A percentile compares a stretch with the other conserved stretches of the same genome.
phyloP scores from a whole-genome alignment of 2,888 invertebrate genomes.

The Hydrotaea cyrtoneurina region DNA sequence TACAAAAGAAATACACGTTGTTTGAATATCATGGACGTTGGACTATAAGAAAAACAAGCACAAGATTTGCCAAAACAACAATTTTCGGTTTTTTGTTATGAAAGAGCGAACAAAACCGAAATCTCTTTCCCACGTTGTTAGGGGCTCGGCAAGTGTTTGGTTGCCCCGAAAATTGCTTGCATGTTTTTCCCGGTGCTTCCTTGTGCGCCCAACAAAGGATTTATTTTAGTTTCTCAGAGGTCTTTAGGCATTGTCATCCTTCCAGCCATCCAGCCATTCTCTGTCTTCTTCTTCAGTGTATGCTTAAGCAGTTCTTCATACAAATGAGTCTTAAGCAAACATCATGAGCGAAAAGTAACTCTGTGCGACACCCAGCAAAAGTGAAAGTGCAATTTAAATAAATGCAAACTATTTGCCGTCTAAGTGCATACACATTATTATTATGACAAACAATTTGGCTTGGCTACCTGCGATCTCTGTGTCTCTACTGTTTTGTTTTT shows the following conservation, averaged over 20 bases:
- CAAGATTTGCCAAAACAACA: conserved; percentile 24
- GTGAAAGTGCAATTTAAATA: conserved; percentile 61
- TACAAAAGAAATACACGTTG: neutral
- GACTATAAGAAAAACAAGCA: conserved; percentile 13
- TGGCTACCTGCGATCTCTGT: neutral
- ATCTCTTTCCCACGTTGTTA: conserved; percentile 23
- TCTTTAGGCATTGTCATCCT: conserved; percentile 27
- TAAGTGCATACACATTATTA: conserved; percentile 21
- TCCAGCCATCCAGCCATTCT: too few relatives aligned
- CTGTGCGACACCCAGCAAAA: neutral
- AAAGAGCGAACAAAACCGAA: neutral
- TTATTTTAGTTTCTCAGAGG: conserved; percentile 38
- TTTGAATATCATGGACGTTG: conserved; percentile 9
- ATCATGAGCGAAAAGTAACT: neutral
- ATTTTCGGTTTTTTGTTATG: neutral
- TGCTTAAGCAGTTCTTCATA: conserved; percentile 44
- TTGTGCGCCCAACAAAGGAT: conserved; percentile 20
- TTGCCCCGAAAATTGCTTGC: neutral
- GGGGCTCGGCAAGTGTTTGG: conserved; percentile 16
- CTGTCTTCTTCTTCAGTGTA: conserved; percentile 6
- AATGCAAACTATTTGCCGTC: conserved; percentile 18
- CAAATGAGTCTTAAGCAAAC: conserved; percentile 39
- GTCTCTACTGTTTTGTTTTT: too few relatives aligned
- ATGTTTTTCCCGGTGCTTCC: neutral
- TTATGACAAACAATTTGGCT: conserved; percentile 50